Evolutionary conservation across 2,797 vertebrate genomes (phyloP).

Genomic region (Tiaroga cobitis): DNA sequence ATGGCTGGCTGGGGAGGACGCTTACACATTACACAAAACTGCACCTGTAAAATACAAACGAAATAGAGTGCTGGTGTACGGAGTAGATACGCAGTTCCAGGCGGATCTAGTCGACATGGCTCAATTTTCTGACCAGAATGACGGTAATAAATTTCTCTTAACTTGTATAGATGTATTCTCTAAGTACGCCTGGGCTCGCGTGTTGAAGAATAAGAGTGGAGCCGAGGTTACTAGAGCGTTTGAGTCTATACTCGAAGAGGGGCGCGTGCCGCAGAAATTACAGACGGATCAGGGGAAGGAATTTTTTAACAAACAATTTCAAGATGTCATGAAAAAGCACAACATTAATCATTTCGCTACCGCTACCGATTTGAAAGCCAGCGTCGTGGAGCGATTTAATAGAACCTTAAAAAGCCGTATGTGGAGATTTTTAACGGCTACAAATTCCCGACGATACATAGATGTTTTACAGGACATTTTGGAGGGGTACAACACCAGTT

Average conservation of each 20-base stretch:
- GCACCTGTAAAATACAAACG: no score
- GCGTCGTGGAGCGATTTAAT: no score
- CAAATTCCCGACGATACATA: no score
- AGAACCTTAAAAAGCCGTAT: no score
- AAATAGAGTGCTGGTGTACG: no score
- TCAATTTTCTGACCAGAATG: background rate
- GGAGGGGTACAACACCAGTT: no score
- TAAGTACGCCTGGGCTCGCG: slow-evolving; percentile 34
- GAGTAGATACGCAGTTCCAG: no score
- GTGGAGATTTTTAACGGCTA: no score
- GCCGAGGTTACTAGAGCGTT: background rate
- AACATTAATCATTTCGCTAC: background rate
- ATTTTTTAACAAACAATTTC: background rate
- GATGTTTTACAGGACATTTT: no score
- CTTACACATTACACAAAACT: no score
- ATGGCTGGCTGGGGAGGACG: no score
- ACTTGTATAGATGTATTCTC: slow-evolving; percentile 27
- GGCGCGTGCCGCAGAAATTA: background rate
- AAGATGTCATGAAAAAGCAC: background rate
- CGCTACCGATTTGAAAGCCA: no score
- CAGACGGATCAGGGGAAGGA: background rate
- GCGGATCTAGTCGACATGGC: slow-evolving; percentile 20
- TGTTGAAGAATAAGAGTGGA: background rate
- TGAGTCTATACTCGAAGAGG: background rate
- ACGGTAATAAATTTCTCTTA: slow-evolving; percentile 1